Evolutionary conservation across 1,140 invertebrate genomes (phyloP).

Genomic region (Tribolium madens): DNA sequence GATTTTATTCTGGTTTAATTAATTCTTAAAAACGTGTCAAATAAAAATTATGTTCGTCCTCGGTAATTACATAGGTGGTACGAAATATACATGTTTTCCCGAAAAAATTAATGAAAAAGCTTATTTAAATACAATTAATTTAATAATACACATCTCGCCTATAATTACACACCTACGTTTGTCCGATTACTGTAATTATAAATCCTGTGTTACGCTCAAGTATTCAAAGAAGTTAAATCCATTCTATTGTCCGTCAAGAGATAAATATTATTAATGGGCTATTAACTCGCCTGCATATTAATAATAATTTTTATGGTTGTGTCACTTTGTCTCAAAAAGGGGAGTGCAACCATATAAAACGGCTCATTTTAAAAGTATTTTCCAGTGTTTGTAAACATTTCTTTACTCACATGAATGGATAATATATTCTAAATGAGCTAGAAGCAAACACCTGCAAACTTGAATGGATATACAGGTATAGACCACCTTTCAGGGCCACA

Average conservation of each 20-base stretch:
- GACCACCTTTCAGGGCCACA: slow-evolving; percentile 31
- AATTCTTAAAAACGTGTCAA: neutral
- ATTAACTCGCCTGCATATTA: slow-evolving; percentile 35
- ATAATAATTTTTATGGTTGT: slow-evolving; percentile 30
- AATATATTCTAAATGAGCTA: slow-evolving; percentile 28
- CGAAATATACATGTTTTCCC: neutral
- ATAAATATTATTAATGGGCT: slow-evolving; percentile 44
- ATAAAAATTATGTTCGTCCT: no score
- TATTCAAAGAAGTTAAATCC: slow-evolving; percentile 19
- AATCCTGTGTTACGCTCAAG: slow-evolving; percentile 42
- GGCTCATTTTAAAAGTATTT: slow-evolving; percentile 16
- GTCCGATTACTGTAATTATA: slow-evolving; percentile 33
- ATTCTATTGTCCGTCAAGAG: slow-evolving; percentile 41
- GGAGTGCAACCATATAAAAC: neutral
- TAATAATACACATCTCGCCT: slow-evolving; percentile 27
- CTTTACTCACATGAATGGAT: slow-evolving; percentile 14
- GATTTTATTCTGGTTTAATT: neutral
- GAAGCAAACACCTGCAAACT: slow-evolving; percentile 29
- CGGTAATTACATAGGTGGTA: slow-evolving; percentile 7
- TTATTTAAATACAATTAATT: slow-evolving; percentile 45
- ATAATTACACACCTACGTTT: slow-evolving; percentile 21
- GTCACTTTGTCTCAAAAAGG: slow-evolving; percentile 26
- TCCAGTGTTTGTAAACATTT: slow-evolving; percentile 29
- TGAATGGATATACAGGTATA: slow-evolving; percentile 27
- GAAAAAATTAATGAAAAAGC: slow-evolving; percentile 8